Base-by-base conservation (phyloP, 1,140 invertebrate genomes). In the Zaprionus nigranus region DNA sequence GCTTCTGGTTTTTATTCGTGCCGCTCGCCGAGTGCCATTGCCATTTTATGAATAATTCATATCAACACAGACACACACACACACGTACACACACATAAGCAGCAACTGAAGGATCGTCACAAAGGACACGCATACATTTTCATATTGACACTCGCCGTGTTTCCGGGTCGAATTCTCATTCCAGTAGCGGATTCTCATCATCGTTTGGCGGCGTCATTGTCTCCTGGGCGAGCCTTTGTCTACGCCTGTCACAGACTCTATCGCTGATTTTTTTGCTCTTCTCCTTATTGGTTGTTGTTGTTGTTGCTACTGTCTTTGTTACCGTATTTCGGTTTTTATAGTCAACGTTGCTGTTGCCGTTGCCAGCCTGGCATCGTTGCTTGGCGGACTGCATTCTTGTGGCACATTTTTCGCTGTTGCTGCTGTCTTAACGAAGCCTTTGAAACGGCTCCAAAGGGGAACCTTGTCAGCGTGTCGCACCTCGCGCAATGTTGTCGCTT, bases 1-100 rank as follows among this genome's bases (percentile, higher is more conserved):
- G 67, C 71, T 86, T 73, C 70, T 73, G 81, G 79, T 78, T 87
- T 81, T 74, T 87, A 78, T 87, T 79, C 65, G 62, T 82, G 72
- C 51, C 72, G 79, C 67, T 81, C 67, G 53, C 20, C 61, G 79
- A 76, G 75, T 84, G 82, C 85, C 85, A 85, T 88, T 90, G 85
- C 73, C 85, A 90, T 88, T 88, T 88, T 88, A 88, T 88, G 85
- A 88, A 88, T 88, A 88, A 88, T 88, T 88, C 85, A 88, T 88
- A 88, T 79, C 75, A 72, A 81, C 73, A 87, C 83, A 80, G 75
- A 66, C 76, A 79, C 36, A 68, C 17, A 59, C 40, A 73, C 20
- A 59, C 17, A 34, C 6, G 17, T 38, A 56, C 15, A 53, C 17
- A 28, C 22, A 7, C 15, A 43, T 43, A 60, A 26, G 57, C 4